These are phyloP conservation scores for Cheilosia soror DNA, from an alignment of 2,888 invertebrate species.

Conservation along the genomic window DNA sequence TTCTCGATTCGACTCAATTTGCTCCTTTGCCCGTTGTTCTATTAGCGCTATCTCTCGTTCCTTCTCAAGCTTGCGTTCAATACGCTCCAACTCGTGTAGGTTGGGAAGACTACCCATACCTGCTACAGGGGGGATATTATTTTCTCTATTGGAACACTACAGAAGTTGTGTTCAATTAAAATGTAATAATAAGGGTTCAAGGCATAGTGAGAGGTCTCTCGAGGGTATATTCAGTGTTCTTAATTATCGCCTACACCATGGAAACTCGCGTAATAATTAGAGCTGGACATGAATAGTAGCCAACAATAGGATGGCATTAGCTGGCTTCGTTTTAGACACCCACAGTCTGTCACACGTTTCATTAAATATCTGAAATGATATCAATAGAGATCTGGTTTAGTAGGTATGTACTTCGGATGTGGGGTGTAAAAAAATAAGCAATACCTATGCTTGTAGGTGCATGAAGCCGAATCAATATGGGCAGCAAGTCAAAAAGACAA, in stretches of 20 bases:
- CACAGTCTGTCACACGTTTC: constrained; percentile 1
- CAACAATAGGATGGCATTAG: constrained; percentile 12
- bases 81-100: constrained; percentile 86
- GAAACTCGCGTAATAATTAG: constrained; percentile 2
- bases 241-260: constrained; percentile 28
- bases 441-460: too few relatives aligned
- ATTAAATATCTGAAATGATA: constrained; percentile 21
- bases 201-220: background rate
- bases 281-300: constrained; percentile 2
- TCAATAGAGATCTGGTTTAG: background rate
- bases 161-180: constrained; percentile 28
- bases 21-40: constrained; percentile 80
- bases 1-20: constrained; percentile 79
- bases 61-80: constrained; percentile 82
- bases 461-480: too few relatives aligned
- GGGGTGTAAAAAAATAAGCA: background rate
- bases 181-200: constrained; percentile 34
- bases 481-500: too few relatives aligned
- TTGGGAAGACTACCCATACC: constrained; percentile 88
- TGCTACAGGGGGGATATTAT: background rate
- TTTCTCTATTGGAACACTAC: background rate
- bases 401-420: too few relatives aligned
- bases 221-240: background rate
- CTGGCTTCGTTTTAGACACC: background rate
- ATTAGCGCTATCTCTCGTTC: constrained; percentile 79